Percentiles rank a stretch among this genome's conserved stretches.
Evolutionary conservation across 2,888 invertebrate species (phyloP).

Genomic region (Phanerotoma sp.): DNA sequence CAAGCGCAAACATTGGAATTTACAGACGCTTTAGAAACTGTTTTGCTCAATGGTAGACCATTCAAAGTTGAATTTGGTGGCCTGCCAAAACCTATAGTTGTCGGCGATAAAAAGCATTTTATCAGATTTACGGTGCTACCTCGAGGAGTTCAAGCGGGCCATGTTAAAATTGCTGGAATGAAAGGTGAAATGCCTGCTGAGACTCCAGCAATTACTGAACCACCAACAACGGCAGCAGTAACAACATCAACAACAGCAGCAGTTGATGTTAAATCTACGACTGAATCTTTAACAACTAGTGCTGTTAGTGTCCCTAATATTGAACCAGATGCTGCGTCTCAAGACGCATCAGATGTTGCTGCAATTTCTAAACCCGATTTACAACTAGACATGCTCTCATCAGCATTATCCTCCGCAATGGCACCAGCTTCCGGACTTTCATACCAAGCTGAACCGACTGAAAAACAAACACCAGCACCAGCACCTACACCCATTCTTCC

Average conservation of each 20-base stretch:
- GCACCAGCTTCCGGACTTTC: slow-evolving; percentile 60
- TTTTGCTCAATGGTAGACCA: slow-evolving; percentile 76
- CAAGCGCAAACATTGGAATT: slow-evolving; percentile 76
- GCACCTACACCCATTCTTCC: slow-evolving; percentile 50
- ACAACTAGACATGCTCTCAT: slow-evolving; percentile 67
- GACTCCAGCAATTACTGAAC: slow-evolving; percentile 1
- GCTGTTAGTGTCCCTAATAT: neutral
- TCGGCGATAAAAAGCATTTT: slow-evolving; percentile 77
- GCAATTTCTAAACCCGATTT: slow-evolving; percentile 47
- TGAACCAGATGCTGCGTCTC: slow-evolving; percentile 49
- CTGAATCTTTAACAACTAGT: too few species aligned
- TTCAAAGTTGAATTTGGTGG: slow-evolving; percentile 83
- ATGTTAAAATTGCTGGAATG: slow-evolving; percentile 72
- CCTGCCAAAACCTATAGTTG: slow-evolving; percentile 74
- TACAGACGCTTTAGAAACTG: slow-evolving; percentile 74
- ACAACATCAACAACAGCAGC: too few species aligned
- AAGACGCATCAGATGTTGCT: slow-evolving; percentile 46
- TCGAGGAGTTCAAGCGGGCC: slow-evolving; percentile 71
- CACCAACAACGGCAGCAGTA: too few species aligned
- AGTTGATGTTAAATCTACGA: neutral
- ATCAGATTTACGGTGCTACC: slow-evolving; percentile 80
- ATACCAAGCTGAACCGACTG: slow-evolving; percentile 47
- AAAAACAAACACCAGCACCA: slow-evolving; percentile 40
- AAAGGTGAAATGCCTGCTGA: slow-evolving; percentile 60
- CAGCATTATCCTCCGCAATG: slow-evolving; percentile 66